Percentiles rank a stretch among this genome's conserved stretches.
Evolutionary conservation across 2,113 vertebrate genomes (phyloP).

Genomic region (Acrocephalus kingi): DNA sequence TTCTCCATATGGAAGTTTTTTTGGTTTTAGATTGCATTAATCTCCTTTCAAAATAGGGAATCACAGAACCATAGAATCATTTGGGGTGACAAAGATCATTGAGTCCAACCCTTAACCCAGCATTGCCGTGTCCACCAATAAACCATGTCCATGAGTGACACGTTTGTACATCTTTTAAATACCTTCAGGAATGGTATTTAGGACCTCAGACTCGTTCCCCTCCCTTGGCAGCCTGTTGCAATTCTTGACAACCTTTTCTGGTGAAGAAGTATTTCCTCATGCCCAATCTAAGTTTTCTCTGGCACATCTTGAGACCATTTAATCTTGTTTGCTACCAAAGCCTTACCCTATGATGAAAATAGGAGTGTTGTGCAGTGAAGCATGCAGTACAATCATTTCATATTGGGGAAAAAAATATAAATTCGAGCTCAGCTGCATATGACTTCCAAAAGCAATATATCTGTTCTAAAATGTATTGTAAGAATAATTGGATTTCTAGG

Average conservation of each 20-base stretch:
- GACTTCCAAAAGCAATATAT: background rate
- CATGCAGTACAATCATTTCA: background rate
- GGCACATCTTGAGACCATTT: background rate
- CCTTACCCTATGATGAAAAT: background rate
- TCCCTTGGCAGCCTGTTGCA: background rate
- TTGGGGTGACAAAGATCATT: background rate
- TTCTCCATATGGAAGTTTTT: background rate
- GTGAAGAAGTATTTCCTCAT: background rate
- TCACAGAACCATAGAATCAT: background rate
- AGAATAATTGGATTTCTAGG: background rate
- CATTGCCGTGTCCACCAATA: background rate
- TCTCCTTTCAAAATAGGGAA: background rate
- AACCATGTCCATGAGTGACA: fast-evolving
- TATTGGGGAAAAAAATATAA: background rate
- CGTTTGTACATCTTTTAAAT: background rate
- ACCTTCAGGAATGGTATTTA: background rate
- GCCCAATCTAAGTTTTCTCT: background rate
- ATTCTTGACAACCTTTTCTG: background rate
- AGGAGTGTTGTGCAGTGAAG: background rate
- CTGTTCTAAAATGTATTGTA: background rate
- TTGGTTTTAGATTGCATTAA: background rate
- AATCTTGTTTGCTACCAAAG: background rate
- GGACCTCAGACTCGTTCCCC: background rate
- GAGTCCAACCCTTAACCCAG: background rate
- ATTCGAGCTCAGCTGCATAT: background rate